phyloP scores from a whole-genome alignment of 1,140 invertebrate genomes.

The Cotesia chilonis region DNA sequence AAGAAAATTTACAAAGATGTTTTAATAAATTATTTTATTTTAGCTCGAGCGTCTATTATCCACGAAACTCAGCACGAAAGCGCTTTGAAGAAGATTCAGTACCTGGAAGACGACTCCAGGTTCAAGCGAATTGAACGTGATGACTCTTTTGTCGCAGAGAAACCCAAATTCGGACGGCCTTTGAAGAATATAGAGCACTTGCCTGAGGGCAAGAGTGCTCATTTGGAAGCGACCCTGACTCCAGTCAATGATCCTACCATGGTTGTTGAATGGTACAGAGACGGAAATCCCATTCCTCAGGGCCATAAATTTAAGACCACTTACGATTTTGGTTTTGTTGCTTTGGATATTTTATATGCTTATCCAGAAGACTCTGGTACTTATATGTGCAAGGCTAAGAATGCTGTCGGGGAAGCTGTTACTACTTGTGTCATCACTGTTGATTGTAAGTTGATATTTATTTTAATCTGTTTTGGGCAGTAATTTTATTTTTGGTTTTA shows the following conservation, averaged over 20 bases:
- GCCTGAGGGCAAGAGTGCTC: constrained; percentile 87
- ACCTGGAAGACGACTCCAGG: constrained; percentile 87
- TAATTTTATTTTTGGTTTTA: no score
- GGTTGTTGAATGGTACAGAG: constrained; percentile 94
- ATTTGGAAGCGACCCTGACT: constrained; percentile 94
- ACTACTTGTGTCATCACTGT: constrained; percentile 88
- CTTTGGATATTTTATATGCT: constrained; percentile 94
- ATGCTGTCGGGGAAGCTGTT: constrained; percentile 89
- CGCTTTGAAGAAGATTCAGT: constrained; percentile 89
- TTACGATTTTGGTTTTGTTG: constrained; percentile 96
- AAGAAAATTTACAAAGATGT: not conserved
- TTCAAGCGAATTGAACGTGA: constrained; percentile 77
- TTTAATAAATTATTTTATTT: constrained; percentile 48
- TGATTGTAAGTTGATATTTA: constrained; percentile 70
- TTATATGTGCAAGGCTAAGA: constrained; percentile 94
- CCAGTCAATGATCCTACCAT: constrained; percentile 95
- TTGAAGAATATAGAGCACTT: constrained; percentile 84
- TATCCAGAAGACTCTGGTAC: constrained; percentile 95
- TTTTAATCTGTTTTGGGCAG: no score
- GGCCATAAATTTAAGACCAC: constrained; percentile 91
- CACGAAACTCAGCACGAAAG: constrained; percentile 95
- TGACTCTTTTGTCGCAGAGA: constrained; percentile 80
- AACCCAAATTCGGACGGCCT: constrained; percentile 88
- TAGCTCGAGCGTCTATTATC: constrained; percentile 87
- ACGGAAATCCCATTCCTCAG: constrained; percentile 88